Base-by-base conservation (phyloP, 2,888 invertebrate genomes). In the Marasmarcha lunaedactyla region DNA sequence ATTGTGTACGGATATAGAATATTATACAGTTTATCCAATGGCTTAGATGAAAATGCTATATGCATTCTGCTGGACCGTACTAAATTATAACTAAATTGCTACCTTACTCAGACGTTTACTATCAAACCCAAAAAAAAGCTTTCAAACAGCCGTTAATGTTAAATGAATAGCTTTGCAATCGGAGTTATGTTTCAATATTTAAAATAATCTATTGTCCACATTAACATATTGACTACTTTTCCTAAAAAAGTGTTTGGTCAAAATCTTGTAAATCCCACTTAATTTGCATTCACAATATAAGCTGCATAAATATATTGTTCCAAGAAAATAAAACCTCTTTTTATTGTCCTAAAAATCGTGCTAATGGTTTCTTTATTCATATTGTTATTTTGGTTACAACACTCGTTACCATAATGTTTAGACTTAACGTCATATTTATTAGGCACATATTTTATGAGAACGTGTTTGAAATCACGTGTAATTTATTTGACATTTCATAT, bases 1-100 rank as follows among this genome's bases (percentile, higher is more conserved):
- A 81, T 83, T 83, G 81, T 83, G 73, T 81, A 63, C 81, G 54
- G 69, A 77, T 73, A 71, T 83, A 83, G 81, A 73, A 68, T 61
- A 36, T 37, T 36, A 14, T 39, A 36, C 14, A 34, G 39, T 15
- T 30, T n/a, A 30, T 30, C 30, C 30, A 30, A 30, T 30, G 11
- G 30, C 11, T 30, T 11, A 30, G 30, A 30, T 30, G 20, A 20
- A 7, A 33, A 33, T 12, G 20, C 11, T 11, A 5, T 25, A 2
- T 33, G 15, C 3, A 38, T n/a, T 15, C 37, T 14, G 20, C 20
- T 33, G 34, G 7, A 20, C 20, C 7, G 7, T 7, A 20, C 4
- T 7, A 20, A 20, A 20, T 20, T 20, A 20, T 20, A n/a, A n/a
- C n/a, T n/a, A n/a, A n/a, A 20, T 20, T 20, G 20, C 4, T 20